Percentiles rank a stretch among this genome's conserved stretches.
These are phyloP conservation scores for Eubasilissa regina DNA, from an alignment of 1,140 invertebrate species.

Conservation along the genomic window DNA sequence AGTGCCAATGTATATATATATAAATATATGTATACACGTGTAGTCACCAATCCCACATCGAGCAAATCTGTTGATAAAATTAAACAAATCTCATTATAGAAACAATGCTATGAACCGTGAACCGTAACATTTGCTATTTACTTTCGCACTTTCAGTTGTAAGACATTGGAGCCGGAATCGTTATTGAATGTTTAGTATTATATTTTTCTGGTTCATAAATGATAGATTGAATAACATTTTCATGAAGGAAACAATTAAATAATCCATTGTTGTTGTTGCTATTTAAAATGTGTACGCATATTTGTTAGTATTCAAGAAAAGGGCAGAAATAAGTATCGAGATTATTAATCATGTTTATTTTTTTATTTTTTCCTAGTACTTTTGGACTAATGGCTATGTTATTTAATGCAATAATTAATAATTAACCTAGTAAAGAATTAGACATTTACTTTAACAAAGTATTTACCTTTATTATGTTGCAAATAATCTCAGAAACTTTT, in stretches of 20 bases:
- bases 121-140: background rate
- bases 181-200: slow-evolving; percentile 49
- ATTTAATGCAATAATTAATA: slow-evolving; percentile 55
- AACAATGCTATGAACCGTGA: background rate
- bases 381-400: background rate
- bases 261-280: slow-evolving; percentile 61
- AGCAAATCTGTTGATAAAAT: no score
- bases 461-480: slow-evolving; percentile 11
- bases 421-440: slow-evolving; percentile 9
- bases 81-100: no score
- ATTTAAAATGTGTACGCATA: slow-evolving; percentile 59
- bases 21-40: no score
- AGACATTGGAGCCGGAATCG: slow-evolving; percentile 41
- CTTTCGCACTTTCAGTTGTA: background rate
- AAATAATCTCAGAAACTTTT: slow-evolving; percentile 55
- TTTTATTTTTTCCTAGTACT: background rate
- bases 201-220: slow-evolving; percentile 1
- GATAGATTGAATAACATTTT: slow-evolving; percentile 39
- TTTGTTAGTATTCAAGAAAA: slow-evolving; percentile 58
- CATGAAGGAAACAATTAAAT: slow-evolving; percentile 44
- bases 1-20: no score
- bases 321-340: slow-evolving; percentile 55
- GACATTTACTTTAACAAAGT: background rate
- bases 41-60: no score
- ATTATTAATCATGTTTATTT: background rate